Evolutionary conservation across 2,888 invertebrate genomes (phyloP), one percentile per base, ranked within the genome.

Genomic region (Acheta domesticus): DNA sequence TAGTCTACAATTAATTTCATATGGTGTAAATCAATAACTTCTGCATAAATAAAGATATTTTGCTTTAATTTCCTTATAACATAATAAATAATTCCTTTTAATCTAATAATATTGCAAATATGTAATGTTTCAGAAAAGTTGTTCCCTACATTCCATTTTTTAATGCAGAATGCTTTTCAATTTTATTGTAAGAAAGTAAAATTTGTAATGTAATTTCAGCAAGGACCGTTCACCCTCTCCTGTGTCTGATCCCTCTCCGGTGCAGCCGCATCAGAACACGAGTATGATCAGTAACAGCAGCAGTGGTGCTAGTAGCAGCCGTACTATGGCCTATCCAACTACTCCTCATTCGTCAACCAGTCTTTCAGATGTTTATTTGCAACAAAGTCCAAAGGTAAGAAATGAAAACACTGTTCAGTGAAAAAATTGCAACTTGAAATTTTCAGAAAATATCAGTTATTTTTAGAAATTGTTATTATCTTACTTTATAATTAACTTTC

Each of bases 351-450:
- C 81, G 36, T 80, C 81, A 23, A 77, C 50, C 48, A 79, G 80
- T 73, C n/a, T 80, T 20, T 78, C 79, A 20, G 78, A 81, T 77
- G 77, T 49, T 36, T 78, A 80, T 75, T 79, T 79, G 74, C 79
- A 88, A 80, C 87, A 87, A 81, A 87, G 86, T 83, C 87, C 88
- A 77, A 88, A 88, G 86, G 88, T 87, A 84, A 80, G 82, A 82
- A 36, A 23, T 16, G 11, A 74, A 20, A n/a, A 74, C 21, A 16
- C 16, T 16, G 74, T 14, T 21, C n/a, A 11, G 19, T 74, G n/a
- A 14, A n/a, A 2, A n/a, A 74, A 74, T 74, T 74, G 16, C 16
- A 11, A 11, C 4, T 74, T 11, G 19, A 12, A 74, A 20, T 20
- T 74, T 74, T 74, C 16, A 74, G n/a, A 74, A 16, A 74, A 74